Percentiles rank a stretch among this genome's conserved stretches.
Evolutionary conservation across 2,888 invertebrate species (phyloP).

Genomic region (Euphydryas editha): DNA sequence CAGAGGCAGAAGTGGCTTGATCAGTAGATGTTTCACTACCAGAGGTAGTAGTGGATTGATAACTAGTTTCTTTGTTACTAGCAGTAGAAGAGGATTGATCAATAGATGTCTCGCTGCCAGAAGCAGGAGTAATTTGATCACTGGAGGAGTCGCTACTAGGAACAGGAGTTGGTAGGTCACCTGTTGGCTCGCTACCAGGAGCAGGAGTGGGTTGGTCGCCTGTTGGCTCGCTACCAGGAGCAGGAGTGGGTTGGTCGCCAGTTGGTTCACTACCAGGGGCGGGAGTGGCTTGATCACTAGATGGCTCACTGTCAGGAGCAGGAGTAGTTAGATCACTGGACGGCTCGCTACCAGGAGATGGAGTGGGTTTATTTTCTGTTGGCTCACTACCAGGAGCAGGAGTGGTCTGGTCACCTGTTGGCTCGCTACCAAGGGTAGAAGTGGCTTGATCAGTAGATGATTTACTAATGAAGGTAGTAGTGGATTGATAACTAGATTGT

Average conservation of each 20-base stretch:
- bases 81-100: not conserved
- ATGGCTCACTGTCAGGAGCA: not conserved
- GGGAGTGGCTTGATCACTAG: not conserved
- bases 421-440: not conserved
- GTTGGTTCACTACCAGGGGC: not conserved
- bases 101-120: not conserved
- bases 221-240: not conserved
- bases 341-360: not conserved
- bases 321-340: not conserved
- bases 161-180: not conserved
- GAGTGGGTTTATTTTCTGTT: not conserved
- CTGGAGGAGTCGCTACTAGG: not conserved
- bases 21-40: no score
- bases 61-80: no score
- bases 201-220: not conserved
- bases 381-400: not conserved
- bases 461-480: not conserved
- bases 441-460: not conserved
- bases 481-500: not conserved
- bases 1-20: no score
- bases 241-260: not conserved
- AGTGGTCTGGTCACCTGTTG: not conserved
- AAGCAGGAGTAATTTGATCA: not conserved
- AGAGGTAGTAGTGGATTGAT: not conserved
- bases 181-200: not conserved